phyloP scores from a whole-genome alignment of 2,888 invertebrate genomes.

The Pterostichus niger region DNA sequence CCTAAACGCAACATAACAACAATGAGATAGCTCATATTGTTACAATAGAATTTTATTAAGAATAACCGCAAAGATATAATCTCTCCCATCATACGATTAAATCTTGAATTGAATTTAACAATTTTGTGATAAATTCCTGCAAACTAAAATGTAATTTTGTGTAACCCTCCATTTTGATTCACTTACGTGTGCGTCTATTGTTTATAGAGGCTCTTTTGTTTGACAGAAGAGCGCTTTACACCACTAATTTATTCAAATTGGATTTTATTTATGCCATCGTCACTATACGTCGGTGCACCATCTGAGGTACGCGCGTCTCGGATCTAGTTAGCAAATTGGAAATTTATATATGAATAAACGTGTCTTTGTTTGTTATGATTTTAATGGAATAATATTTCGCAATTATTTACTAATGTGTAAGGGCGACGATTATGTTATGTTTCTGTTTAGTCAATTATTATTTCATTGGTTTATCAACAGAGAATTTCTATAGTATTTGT shows the following conservation, averaged over 20 bases:
- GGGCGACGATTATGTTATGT: constrained; percentile 1
- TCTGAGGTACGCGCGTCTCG: background rate
- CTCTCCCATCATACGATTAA: no score
- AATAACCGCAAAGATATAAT: no score
- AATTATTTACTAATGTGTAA: constrained; percentile 12
- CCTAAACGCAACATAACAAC: no score
- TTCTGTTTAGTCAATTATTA: constrained; percentile 19
- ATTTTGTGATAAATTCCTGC: constrained; percentile 16
- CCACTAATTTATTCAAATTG: constrained; percentile 62
- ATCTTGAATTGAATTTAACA: background rate
- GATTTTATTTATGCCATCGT: constrained; percentile 57
- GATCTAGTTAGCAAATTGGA: constrained; percentile 36
- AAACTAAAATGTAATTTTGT: constrained; percentile 33
- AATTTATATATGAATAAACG: constrained; percentile 39
- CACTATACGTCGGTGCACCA: constrained; percentile 37
- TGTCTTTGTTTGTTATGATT: constrained; percentile 23
- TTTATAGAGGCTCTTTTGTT: constrained; percentile 37
- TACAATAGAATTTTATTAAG: no score
- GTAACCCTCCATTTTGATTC: constrained; percentile 15
- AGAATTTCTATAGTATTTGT: background rate
- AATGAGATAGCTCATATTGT: no score
- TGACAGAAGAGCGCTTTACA: constrained; percentile 37
- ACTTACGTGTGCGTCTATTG: constrained; percentile 11
- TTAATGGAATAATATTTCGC: constrained; percentile 20
- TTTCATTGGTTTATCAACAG: background rate